Evolutionary conservation across 2,113 vertebrate species (phyloP), one percentile per base, ranked within the genome.

Genomic region (Albula goreensis): DNA sequence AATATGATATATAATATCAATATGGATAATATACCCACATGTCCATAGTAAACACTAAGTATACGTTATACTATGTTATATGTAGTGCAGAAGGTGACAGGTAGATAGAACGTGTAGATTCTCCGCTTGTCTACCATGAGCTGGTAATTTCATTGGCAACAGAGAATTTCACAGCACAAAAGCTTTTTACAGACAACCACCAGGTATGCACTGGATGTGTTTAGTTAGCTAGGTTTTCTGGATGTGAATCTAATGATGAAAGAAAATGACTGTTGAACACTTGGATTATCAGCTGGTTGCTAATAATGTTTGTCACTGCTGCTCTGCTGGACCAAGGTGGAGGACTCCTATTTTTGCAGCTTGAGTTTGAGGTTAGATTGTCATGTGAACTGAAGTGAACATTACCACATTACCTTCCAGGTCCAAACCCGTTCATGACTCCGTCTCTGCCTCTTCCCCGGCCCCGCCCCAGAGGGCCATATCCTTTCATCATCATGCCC

Each of bases 341-440:
- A 22, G 31, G 31, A 41, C 31, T 41, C 31, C 22, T 25, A 12
- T 31, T 50, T 50, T 25, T 31, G 5, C 70, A 60, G 25, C 31
- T 41, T 41, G 31, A 41, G 31, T 41, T 41, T 41, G 31, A 41
- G 31, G 31, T 41, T 41, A 41, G 31, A 41, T 41, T 41, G 31
- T 41, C 31, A 41, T 41, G 31, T 41, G 31, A 41, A 41, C 31
- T 41, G 31, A 41, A 41, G 31, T 41, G 31, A 41, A 1, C 31
- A 41, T 41, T 41, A 41, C 31, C 31, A 50, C 63, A n/a, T 52
- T 83, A 96, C 96, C 96, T 96, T 90, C 93, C 93, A 74, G 93
- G 94, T 81, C 91, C 89, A 82, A 95, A 90, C 89, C 94, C 95
- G 86, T 96, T 96, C 85, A 92, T 89, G 74, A 87, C 86, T 77